Percentiles rank a stretch among this genome's conserved stretches.
Evolutionary conservation across 2,113 vertebrate species (phyloP).

Genomic region (Gallinago jamesoni): DNA sequence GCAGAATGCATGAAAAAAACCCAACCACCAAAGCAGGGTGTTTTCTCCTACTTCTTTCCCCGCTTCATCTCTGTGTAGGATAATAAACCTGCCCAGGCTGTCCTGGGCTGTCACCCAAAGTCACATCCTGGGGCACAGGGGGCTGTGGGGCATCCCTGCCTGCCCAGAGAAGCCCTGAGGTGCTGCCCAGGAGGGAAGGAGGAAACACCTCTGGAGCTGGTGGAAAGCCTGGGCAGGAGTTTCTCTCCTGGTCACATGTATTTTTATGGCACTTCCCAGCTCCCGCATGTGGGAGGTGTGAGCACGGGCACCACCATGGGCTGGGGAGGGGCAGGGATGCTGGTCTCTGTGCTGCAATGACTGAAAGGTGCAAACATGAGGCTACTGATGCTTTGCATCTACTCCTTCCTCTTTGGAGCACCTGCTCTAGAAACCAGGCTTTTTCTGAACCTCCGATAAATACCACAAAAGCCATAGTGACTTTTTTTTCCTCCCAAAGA

Average conservation of each 20-base stretch:
- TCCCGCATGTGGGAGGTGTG: not conserved
- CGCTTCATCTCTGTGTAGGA: fast-evolving
- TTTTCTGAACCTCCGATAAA: not conserved
- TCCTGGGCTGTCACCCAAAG: not conserved
- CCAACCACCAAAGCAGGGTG: not conserved
- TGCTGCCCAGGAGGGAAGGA: too few species aligned
- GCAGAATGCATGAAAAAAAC: fast-evolving
- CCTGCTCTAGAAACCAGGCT: not conserved
- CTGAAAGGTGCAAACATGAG: fast-evolving
- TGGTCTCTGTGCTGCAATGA: not conserved
- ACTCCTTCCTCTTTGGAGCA: not conserved
- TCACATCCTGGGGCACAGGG: fast-evolving
- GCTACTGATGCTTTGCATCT: not conserved
- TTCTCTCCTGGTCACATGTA: fast-evolving
- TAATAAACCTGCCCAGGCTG: not conserved
- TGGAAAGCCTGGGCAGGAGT: not conserved
- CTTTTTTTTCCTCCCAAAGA: not conserved
- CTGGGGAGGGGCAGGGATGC: not conserved
- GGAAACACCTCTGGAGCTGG: not conserved
- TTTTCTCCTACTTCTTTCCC: not conserved
- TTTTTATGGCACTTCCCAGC: not conserved
- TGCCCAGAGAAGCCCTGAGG: fast-evolving
- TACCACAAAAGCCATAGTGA: not conserved
- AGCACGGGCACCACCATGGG: fast-evolving
- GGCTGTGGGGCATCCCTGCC: not conserved